Evolutionary conservation across 1,140 invertebrate genomes (phyloP), one percentile per base, ranked within the genome.

Genomic region (Asbolus verrucosus): DNA sequence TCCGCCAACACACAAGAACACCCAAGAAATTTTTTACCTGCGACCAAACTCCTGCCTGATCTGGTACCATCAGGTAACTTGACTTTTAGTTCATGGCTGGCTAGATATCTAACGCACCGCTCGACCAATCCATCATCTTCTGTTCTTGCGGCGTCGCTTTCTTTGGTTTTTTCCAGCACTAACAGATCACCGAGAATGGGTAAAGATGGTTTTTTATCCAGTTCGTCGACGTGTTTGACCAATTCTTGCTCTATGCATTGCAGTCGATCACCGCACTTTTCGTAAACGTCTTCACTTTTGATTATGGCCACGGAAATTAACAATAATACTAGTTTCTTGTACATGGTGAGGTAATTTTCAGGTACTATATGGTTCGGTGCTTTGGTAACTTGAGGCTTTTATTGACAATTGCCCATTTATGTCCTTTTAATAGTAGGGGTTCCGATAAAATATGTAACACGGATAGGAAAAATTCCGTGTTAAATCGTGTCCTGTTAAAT

Each of bases 81-180:
- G 38, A 41, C 15, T 41, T 79, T 81, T 65, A 85, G 69, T 69
- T 83, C 80, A 59, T 83, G 82, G 16, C 77, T 80, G 61, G 78
- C 71, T 60, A 84, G 73, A 75, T 81, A 85, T 62, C 80, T 77
- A 54, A 79, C 77, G 71, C 80, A 79, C 73, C 82, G 82, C 67
- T 84, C 83, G 3, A 79, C 4, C 5, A 80, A 38, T 38, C 68
- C n/a, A n/a, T n/a, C n/a, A n/a, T n/a, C 71, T 50, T 76, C 73
- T 54, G 69, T 59, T 15, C 14, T 33, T 6, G 27, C 36, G 16
- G 74, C 19, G 71, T 75, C 21, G 75, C 73, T 76, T 72, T 72
- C 74, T 69, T 72, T 79, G 73, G 24, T 72, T 74, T 70, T 82
- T 76, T 61, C 75, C 13, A 72, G 75, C 70, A 74, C 78, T 72